Evolutionary conservation across 2,888 invertebrate species (phyloP).

Genomic region (Sphaerophoria rueppellii): DNA sequence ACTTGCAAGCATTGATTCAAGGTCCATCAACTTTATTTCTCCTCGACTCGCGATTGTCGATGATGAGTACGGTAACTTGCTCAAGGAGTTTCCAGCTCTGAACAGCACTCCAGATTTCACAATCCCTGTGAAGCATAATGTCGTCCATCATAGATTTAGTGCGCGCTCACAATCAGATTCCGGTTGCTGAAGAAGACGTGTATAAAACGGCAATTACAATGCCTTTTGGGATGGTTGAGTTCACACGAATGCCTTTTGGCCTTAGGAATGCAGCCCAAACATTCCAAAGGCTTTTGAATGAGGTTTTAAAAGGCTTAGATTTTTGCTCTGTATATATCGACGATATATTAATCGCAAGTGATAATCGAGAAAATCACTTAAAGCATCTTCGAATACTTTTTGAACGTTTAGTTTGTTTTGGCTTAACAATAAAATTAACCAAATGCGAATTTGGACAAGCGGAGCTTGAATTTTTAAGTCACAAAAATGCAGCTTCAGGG

Average conservation of each 20-base stretch:
- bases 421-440: background rate
- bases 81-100: background rate
- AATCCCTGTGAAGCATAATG: background rate
- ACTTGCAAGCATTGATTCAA: slow-evolving; percentile 1
- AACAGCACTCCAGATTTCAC: slow-evolving; percentile 3
- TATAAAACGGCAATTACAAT: no score
- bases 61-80: background rate
- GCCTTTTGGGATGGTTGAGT: no score
- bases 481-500: background rate
- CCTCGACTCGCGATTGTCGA: background rate
- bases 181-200: background rate
- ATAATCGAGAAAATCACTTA: background rate
- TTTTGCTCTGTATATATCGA: background rate
- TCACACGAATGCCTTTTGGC: no score
- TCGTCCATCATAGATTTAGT: background rate
- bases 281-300: no score
- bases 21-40: background rate
- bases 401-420: background rate
- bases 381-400: background rate
- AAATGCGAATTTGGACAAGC: background rate
- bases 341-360: background rate
- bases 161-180: no score
- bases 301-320: no score
- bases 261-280: no score
- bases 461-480: background rate